Conservation (phyloP, 2,888 invertebrate genomes). For the Melieria crassipennis region DNA sequence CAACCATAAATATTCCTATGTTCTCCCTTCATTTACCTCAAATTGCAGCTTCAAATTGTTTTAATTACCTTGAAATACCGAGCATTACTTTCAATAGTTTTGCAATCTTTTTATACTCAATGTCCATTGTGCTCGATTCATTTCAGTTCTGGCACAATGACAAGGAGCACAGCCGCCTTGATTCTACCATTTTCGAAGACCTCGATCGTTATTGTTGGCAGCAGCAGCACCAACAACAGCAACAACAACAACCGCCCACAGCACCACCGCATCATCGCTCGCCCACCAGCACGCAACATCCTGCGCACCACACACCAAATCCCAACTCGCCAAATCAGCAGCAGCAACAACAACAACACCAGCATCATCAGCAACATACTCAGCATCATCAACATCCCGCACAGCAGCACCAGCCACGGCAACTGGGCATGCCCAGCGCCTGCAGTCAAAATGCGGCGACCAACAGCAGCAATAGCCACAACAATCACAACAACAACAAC, state of each 20-base stretch:
- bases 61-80: neutral
- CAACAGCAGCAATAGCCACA: slow-evolving; percentile 24
- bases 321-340: slow-evolving; percentile 25
- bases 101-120: neutral
- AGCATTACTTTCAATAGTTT: neutral
- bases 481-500: slow-evolving; percentile 37
- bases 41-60: no score
- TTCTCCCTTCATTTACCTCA: neutral
- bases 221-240: slow-evolving; percentile 67
- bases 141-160: slow-evolving; percentile 65
- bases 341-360: slow-evolving; percentile 21
- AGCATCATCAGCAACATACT: slow-evolving; percentile 16
- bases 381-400: slow-evolving; percentile 37
- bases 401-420: slow-evolving; percentile 14
- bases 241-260: slow-evolving; percentile 68
- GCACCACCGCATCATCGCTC: slow-evolving; percentile 64
- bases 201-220: slow-evolving; percentile 87
- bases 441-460: slow-evolving; percentile 24
- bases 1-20: no score
- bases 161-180: slow-evolving; percentile 75
- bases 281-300: slow-evolving; percentile 40
- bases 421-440: slow-evolving; percentile 8
- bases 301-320: slow-evolving; percentile 33
- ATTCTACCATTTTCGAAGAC: slow-evolving; percentile 82
- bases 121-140: neutral